Evolutionary conservation across 35 echinoderm and acorn worm genomes (phyloP).

Genomic region (Strongylocentrotus purpuratus): DNA sequence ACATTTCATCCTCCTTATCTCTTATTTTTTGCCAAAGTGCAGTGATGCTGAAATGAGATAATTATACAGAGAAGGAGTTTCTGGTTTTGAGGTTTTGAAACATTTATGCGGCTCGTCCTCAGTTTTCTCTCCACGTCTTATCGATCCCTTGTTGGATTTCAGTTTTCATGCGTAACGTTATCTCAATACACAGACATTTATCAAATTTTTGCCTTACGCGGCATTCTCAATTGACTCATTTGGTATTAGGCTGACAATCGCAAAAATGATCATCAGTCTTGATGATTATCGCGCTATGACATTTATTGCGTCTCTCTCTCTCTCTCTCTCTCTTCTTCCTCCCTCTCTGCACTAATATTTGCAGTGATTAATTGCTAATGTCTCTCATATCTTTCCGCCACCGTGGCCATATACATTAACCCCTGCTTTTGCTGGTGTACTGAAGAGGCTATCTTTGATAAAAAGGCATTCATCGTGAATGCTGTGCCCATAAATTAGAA

Average conservation of each 20-base stretch:
- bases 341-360: neutral
- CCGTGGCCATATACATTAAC: neutral
- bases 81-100: neutral
- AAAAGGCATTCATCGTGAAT: neutral
- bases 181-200: conserved; percentile 31
- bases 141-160: conserved; percentile 44
- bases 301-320: conserved; percentile 22
- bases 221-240: conserved; percentile 21
- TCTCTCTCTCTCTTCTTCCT: neutral
- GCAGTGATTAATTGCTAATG: conserved; percentile 46
- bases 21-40: neutral
- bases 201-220: neutral
- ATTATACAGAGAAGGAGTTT: neutral
- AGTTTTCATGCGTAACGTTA: conserved; percentile 35
- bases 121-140: neutral
- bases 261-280: conserved; percentile 20
- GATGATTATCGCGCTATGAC: neutral
- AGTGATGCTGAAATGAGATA: conserved; percentile 6
- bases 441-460: neutral
- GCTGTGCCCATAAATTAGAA: neutral
- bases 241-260: conserved; percentile 11
- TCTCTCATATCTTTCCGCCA: neutral
- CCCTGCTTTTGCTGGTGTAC: neutral
- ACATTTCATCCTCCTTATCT: neutral
- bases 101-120: neutral